Evolutionary conservation across 2,797 vertebrate species (phyloP), one percentile per base, ranked within the genome.

Genomic region (Rhynchotus rufescens): DNA sequence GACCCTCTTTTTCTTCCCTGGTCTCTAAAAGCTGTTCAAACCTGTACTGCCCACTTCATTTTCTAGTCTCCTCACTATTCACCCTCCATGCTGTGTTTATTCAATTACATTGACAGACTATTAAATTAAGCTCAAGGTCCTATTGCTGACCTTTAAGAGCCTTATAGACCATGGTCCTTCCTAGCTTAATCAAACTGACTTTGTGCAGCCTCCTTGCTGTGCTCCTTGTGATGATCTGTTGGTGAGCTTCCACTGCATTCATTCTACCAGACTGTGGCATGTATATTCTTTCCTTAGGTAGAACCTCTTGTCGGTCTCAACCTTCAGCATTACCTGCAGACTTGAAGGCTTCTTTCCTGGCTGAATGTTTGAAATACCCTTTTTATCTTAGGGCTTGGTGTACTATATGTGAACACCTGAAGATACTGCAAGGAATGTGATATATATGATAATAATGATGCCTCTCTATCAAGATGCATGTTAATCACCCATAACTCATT

Each of bases 81-180:
- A 77, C 20, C 34, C 62, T 84, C 68, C 65, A 65, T 80, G 86
- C 80, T 80, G 45, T 92, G 67, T 96, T 94, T 94, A 92, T 92
- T 92, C 88, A 95, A 65, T 93, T 89, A 81, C 85, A 74, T 78
- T 73, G 61, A 64, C 88, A 56, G 59, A 72, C 88, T 25, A 71
- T 95, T 95, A 95, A 91, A 92, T 92, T 88, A 81, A 94, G 44
- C 92, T 94, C 73, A 90, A 87, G 76, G 73, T 67, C 78, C 81
- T 82, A 64, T 77, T 76, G 51, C 32, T 92, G 69, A 45, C 56
- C 91, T 89, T 59, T 80, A 86, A 90, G 34, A 54, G 77, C 52
- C 59, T 40, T 51, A 83, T 32, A 78, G 85, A 61, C 90, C 47
- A 67, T 32, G 62, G 3, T 45, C 73, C 80, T 92, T 17, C 52